Base-by-base conservation (phyloP, 2,797 vertebrate species). In the Agapornis canus region DNA sequence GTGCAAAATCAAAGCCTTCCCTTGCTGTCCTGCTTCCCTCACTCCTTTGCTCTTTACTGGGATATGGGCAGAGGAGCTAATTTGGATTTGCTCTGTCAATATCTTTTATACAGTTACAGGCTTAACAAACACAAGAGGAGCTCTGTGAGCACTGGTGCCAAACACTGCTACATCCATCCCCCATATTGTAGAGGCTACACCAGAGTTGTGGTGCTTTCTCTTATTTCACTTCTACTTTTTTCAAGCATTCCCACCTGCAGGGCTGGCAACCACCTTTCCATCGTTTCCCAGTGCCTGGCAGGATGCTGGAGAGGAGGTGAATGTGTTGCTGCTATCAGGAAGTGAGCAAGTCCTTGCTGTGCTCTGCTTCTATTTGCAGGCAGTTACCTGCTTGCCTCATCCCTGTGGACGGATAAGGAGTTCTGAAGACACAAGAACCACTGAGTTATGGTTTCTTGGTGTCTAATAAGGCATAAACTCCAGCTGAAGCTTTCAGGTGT, bases 141-240 rank as follows among this genome's bases (percentile, higher is more conserved):
- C 75, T 79, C 47, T 76, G 56, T 51, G 64, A 85, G 60, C 63
- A 68, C 56, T 57, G 71, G 9, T 81, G 75, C 79, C 94, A 83
- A 89, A 40, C 57, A 61, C 69, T 8, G 1, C 65, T 35, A 23
- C 18, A 13, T 54, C 65, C 42, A 37, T 49, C 66, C 51, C 79
- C 47, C 37, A 0, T 10, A 9, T 26, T 69, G 79, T 51, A 31
- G 48, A 59, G 39, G 64, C 61, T 61, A 15, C 0, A 0, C 49
- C 0, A 0, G 18, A 54, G 31, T 1, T 23, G 37, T 0, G 0
- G 11, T 39, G 65, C 31, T 59, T 75, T 59, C 43, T 45, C 42
- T 43, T 81, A 39, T 65, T 39, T 78, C 59, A 25, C 22, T 77
- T 79, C 40, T 71, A 11, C 15, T 57, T 61, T 64, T 61, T 78